Percentiles rank a stretch among this genome's conserved stretches.
Evolutionary conservation across 92 coral and sea anemone species (phyloP).

Genomic region (Metridium senile): DNA sequence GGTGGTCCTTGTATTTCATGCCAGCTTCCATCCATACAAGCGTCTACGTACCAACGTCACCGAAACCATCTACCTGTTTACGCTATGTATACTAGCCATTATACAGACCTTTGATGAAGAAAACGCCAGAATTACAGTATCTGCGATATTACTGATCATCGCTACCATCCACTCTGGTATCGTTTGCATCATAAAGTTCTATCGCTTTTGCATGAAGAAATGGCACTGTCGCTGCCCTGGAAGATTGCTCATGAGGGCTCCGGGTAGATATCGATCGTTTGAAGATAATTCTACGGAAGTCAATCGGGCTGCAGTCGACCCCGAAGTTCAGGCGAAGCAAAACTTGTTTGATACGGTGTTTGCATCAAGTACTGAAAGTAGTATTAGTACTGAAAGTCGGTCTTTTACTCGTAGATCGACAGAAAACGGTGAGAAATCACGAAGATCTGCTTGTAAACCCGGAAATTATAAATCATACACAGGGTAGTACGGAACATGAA

Average conservation of each 20-base stretch:
- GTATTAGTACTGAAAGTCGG: not conserved
- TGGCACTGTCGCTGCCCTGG: constrained; percentile 30
- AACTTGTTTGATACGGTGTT: constrained; percentile 55
- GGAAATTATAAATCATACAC: not conserved
- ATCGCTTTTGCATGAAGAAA: constrained; percentile 52
- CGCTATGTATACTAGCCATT: constrained; percentile 61
- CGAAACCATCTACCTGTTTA: constrained; percentile 80
- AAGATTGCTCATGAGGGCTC: not conserved
- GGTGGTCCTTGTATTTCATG: constrained; percentile 69
- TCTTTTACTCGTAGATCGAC: too few species aligned
- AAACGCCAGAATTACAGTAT: constrained; percentile 27
- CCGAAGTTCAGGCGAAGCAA: constrained; percentile 32
- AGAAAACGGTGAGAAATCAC: not conserved
- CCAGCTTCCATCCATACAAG: constrained; percentile 84
- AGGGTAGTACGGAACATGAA: not conserved
- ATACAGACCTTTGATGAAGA: constrained; percentile 60
- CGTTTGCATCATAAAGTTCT: constrained; percentile 46
- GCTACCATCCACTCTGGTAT: constrained; percentile 47
- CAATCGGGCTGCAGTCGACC: constrained; percentile 5
- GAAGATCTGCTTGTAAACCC: not conserved
- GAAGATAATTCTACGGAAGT: constrained; percentile 5
- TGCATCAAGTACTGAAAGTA: constrained; percentile 22
- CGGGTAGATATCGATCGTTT: constrained; percentile 51
- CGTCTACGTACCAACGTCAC: constrained; percentile 73
- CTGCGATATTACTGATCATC: constrained; percentile 30